These are phyloP conservation scores for Marmota monax DNA, from an alignment of 2,113 vertebrate genomes.

Conservation along the genomic window DNA sequence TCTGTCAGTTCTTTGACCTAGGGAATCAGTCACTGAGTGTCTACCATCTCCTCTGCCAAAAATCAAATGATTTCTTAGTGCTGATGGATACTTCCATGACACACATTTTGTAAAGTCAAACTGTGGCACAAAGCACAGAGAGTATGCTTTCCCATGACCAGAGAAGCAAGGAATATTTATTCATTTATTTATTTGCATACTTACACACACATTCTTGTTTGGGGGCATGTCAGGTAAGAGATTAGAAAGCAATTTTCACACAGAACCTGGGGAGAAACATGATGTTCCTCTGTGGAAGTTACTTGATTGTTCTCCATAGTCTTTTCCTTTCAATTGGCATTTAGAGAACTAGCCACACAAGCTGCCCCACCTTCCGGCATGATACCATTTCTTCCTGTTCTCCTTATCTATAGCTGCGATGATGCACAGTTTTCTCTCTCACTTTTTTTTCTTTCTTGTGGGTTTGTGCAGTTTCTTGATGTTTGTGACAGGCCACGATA, in stretches of 20 bases:
- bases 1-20: constrained; percentile 55
- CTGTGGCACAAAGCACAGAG: constrained; percentile 70
- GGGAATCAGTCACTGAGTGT: constrained; percentile 68
- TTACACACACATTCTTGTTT: constrained; percentile 83
- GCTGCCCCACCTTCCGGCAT: constrained; percentile 88
- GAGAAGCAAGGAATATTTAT: constrained; percentile 75
- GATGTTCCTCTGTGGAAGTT: constrained; percentile 86
- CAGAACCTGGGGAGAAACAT: constrained; percentile 70
- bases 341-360: constrained; percentile 91
- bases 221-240: constrained; percentile 85
- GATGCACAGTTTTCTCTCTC: constrained; percentile 89
- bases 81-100: constrained; percentile 45
- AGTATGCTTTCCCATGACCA: constrained; percentile 80
- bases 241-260: constrained; percentile 87
- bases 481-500: constrained; percentile 97
- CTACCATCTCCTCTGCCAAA: constrained; percentile 58
- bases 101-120: constrained; percentile 84
- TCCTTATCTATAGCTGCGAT: constrained; percentile 93
- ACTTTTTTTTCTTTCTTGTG: constrained; percentile 90
- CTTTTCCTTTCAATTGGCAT: constrained; percentile 92
- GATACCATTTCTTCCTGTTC: constrained; percentile 89
- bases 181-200: constrained; percentile 70
- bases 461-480: constrained; percentile 95
- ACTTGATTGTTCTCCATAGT: constrained; percentile 89
- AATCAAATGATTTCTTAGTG: constrained; percentile 74